These are phyloP conservation scores for Saxidomus purpurata DNA, from an alignment of 1,140 invertebrate genomes.

Conservation along the genomic window DNA sequence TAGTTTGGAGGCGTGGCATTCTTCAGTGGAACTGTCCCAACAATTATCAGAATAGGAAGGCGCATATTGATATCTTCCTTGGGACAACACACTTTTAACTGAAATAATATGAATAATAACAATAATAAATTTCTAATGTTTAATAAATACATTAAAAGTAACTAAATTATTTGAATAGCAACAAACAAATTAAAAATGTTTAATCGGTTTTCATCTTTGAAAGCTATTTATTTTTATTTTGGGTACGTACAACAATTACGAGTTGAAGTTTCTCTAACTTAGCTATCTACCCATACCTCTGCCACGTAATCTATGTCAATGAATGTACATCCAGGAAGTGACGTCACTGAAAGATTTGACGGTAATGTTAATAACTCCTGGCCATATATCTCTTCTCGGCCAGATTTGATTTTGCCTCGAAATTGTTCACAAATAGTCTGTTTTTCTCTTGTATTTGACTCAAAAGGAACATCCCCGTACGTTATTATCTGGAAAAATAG, in stretches of 20 bases:
- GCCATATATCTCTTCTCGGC: constrained; percentile 24
- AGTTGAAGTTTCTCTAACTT: too few relatives aligned
- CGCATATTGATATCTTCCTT: constrained; percentile 20
- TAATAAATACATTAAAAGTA: too few relatives aligned
- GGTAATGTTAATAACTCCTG: constrained; percentile 43
- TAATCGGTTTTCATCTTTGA: too few relatives aligned
- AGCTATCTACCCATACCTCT: constrained; percentile 11
- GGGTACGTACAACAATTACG: neutral
- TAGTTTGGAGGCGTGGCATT: neutral
- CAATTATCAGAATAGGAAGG: constrained; percentile 42
- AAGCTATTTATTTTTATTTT: too few relatives aligned
- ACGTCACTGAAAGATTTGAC: constrained; percentile 35
- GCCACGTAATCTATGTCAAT: constrained; percentile 63
- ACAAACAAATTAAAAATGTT: too few relatives aligned
- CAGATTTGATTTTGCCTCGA: constrained; percentile 54
- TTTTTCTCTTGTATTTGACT: constrained; percentile 52
- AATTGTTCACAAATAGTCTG: constrained; percentile 48
- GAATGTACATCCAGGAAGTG: constrained; percentile 56
- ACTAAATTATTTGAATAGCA: too few relatives aligned
- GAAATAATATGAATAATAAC: neutral
- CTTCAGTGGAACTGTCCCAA: constrained; percentile 43
- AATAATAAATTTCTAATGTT: too few relatives aligned
- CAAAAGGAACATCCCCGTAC: constrained; percentile 54
- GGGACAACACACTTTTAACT: constrained; percentile 34
- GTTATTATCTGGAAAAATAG: constrained; percentile 51